Conservation (phyloP, 2,797 vertebrate species). For the Oophaga sylvatica region DNA sequence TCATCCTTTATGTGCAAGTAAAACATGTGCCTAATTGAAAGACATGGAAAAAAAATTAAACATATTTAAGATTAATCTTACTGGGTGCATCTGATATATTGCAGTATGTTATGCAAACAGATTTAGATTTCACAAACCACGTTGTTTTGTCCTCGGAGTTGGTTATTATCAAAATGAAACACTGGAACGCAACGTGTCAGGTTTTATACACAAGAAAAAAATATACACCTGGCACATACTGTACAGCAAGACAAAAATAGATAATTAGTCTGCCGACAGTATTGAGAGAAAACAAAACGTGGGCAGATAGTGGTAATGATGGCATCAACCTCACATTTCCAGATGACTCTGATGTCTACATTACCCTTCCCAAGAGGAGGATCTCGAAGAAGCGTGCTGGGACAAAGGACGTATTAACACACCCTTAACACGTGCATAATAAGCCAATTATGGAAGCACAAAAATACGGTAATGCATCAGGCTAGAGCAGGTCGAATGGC, state of each 20-base stretch:
- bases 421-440: neutral
- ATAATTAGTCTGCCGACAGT: neutral
- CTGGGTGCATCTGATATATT: too few relatives aligned
- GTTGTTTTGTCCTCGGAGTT: too few relatives aligned
- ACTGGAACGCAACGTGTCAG: neutral
- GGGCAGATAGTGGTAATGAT: neutral
- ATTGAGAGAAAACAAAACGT: neutral
- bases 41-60: neutral
- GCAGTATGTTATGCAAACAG: neutral
- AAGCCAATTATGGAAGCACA: neutral
- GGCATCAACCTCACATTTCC: neutral
- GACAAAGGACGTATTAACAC: neutral
- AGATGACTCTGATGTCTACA: neutral
- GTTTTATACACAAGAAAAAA: too few relatives aligned
- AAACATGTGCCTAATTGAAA: conserved; percentile 86
- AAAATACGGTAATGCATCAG: neutral
- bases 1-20: conserved; percentile 96
- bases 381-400: neutral
- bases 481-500: neutral
- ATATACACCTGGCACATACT: neutral
- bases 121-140: neutral
- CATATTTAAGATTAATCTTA: too few relatives aligned
- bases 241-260: neutral
- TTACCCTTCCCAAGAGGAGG: neutral
- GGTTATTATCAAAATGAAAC: neutral